These are phyloP conservation scores for Mesembrinibis cayennensis DNA, from an alignment of 2,113 vertebrate genomes.

Conservation along the genomic window DNA sequence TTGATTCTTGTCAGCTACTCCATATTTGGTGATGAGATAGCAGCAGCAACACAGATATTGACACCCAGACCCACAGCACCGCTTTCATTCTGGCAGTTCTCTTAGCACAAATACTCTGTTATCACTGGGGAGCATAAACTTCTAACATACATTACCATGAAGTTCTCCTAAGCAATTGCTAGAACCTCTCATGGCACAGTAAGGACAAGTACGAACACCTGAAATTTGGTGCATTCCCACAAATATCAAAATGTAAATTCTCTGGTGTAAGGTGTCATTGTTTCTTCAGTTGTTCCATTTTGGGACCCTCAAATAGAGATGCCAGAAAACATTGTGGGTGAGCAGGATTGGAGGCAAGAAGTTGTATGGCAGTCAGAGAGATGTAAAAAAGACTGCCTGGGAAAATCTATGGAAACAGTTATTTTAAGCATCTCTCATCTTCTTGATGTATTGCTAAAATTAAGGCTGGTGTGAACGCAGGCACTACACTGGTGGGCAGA, in stretches of 20 bases:
- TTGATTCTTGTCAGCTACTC: background rate
- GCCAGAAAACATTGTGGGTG: background rate
- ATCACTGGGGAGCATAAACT: background rate
- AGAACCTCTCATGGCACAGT: background rate
- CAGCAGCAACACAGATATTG: background rate
- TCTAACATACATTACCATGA: fast-evolving
- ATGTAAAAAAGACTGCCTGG: background rate
- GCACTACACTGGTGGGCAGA: background rate
- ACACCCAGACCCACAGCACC: background rate
- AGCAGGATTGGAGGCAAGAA: background rate
- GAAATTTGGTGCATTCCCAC: background rate
- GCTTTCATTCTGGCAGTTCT: background rate
- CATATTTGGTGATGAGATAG: background rate
- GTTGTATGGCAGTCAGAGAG: background rate
- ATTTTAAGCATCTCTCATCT: background rate
- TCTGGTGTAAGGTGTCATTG: background rate
- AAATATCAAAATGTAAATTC: background rate
- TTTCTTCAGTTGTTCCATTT: background rate
- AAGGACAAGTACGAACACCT: background rate
- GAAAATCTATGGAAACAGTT: background rate
- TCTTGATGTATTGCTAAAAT: background rate
- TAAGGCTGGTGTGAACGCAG: background rate
- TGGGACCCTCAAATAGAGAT: background rate
- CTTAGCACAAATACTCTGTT: background rate
- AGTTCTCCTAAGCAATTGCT: background rate